Base-by-base conservation (phyloP, 2,888 invertebrate species). In the Xestoiulus laeticollis region DNA sequence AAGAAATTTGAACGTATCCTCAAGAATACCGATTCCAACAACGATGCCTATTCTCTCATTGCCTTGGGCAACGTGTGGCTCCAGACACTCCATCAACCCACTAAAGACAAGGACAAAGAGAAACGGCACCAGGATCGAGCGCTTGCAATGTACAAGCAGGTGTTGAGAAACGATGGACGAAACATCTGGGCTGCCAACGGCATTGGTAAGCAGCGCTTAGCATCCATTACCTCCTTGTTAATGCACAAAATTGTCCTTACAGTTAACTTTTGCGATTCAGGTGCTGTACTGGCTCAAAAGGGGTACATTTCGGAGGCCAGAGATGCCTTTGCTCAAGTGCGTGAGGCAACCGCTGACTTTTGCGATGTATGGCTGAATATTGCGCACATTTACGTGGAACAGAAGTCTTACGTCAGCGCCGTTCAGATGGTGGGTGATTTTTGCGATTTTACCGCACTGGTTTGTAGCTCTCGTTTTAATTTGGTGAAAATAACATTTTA, bases 141-240 rank as follows among this genome's bases (percentile, higher is more conserved):
- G 0, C 93, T 99, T 44, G 93, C 95, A 0, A 96, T 98, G 94
- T 99, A 97, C 92, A 97, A 96, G 91, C 96, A 97, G 93, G 99
- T 96, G 44, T 93, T 99, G 85, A 95, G 96, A 90, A 96, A 95
- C 89, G 99, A 99, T 92, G 96, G 97, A 0, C 95, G 95, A 90
- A 99, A 99, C 92, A 99, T 99, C 90, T 99, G 98, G 98, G 99
- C 99, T 0, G 98, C 99, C 0, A 99, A 99, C 92, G 99, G 99
- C 16, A 97, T 99, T 89, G 99, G 98, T 92, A 88, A 89, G 90
- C 19, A 48, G n/a, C n/a, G n/a, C n/a, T n/a, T n/a, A n/a, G n/a
- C n/a, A n/a, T n/a, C n/a, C 6, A 5, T 38, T 38, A 5, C 3
- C 38, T 38, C 38, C 6, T 38, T 38, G 6, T 6, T 38, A 5